Evolutionary conservation across 2,113 vertebrate species (phyloP).

Genomic region (Patagioenas fasciata): DNA sequence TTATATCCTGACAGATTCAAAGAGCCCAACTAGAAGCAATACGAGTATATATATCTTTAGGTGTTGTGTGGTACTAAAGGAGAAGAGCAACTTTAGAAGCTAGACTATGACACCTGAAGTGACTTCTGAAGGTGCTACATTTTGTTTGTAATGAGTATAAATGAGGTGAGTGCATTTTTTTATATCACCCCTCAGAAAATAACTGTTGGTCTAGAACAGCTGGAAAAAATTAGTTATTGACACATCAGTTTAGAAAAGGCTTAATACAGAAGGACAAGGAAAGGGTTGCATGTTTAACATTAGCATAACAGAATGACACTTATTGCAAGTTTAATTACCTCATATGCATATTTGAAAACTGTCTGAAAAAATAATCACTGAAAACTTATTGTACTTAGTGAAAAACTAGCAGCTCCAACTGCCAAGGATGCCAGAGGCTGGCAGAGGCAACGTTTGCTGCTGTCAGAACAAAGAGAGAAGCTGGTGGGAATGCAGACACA

Average conservation of each 20-base stretch:
- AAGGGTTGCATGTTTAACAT: not conserved
- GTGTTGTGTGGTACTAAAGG: not conserved
- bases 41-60: not conserved
- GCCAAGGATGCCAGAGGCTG: not conserved
- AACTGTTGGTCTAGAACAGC: constrained; percentile 22
- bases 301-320: constrained; percentile 11
- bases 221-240: constrained; percentile 41
- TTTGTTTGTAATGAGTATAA: not conserved
- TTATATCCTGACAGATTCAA: not conserved
- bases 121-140: not conserved
- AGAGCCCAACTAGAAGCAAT: not conserved
- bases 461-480: not conserved
- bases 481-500: not conserved
- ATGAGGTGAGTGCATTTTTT: not conserved
- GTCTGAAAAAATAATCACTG: not conserved
- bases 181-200: not conserved
- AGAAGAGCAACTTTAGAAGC: not conserved
- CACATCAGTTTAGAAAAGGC: constrained; percentile 14
- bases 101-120: not conserved
- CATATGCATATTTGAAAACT: constrained; percentile 41
- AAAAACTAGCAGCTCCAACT: not conserved
- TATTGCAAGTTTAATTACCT: constrained; percentile 47
- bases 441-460: not conserved
- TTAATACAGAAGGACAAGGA: constrained; percentile 37
- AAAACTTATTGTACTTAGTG: not conserved